Evolutionary conservation across 2,113 vertebrate species (phyloP).

Genomic region (Cottus gobio): DNA sequence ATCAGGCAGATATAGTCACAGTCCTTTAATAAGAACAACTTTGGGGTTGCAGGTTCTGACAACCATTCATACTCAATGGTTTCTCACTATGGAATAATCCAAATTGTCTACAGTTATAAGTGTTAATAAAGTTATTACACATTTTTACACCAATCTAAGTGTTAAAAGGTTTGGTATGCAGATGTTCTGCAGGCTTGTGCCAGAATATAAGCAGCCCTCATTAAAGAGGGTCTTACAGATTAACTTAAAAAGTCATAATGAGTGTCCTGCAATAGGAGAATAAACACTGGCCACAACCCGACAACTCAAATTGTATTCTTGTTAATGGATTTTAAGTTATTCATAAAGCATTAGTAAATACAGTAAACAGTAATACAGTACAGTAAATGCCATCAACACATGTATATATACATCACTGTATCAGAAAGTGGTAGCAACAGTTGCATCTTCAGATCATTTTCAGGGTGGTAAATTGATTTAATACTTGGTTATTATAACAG

Average conservation of each 20-base stretch:
- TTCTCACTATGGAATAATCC: too few relatives aligned
- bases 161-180: too few relatives aligned
- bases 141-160: too few relatives aligned
- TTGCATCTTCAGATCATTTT: background rate
- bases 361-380: too few relatives aligned
- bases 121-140: too few relatives aligned
- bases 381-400: background rate
- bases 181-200: too few relatives aligned
- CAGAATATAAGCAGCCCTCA: too few relatives aligned
- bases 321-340: background rate
- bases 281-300: background rate
- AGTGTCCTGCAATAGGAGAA: background rate
- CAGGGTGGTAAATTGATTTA: background rate
- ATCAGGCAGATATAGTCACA: background rate
- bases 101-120: too few relatives aligned
- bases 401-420: background rate
- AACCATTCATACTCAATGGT: background rate
- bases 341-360: background rate
- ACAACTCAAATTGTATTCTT: background rate
- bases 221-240: background rate
- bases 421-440: background rate
- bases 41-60: background rate
- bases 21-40: background rate
- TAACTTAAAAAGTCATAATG: background rate
- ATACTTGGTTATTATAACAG: background rate